Evolutionary conservation across 1,140 invertebrate genomes (phyloP), one percentile per base, ranked within the genome.

Genomic region (Drosophila ananassae): DNA sequence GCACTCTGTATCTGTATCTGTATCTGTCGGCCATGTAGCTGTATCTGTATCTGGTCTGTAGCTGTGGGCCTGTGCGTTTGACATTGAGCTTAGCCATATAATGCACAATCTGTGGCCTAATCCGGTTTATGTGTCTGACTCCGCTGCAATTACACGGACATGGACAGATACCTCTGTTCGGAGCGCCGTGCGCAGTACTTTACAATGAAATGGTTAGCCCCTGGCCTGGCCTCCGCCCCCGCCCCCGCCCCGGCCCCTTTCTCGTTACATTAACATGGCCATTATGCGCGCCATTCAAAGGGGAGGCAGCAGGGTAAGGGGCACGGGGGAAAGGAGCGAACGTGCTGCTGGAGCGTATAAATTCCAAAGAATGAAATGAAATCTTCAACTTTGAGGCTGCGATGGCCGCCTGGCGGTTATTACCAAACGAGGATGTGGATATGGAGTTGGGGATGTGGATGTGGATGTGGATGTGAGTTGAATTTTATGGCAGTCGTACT

Each of bases 401-500:
- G 80, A 85, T 77, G 73, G 82, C 77, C 81, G 81, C 81, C 73
- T 85, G 73, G 81, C 56, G 82, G 77, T 87, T 87, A 87, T 85
- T 81, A 85, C 81, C 58, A 41, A 57, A 56, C 25, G 53, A 56
- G 47, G 41, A 44, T 44, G 41, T 44, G 41, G 17, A 44, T 44
- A 28, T 28, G 25, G 25, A 28, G 25, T 28, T 28, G 25, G 7
- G 25, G 25, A 13, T 44, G 9, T 17, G 21, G 9, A 22, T 47
- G 9, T 17, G 21, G 9, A 22, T 47, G 44, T 48, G 72, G 54
- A 73, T 85, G 82, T 87, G 82, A 68, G 82, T 71, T 71, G 82
- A 85, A 87, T 85, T 87, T 87, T 87, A 87, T 87, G 82, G 82
- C 60, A 77, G 81, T 85, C 73, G 85, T 80, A 84, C 81, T 63